These are phyloP conservation scores for Polydrusus tereticollis DNA, from an alignment of 2,888 invertebrate species.

Conservation along the genomic window DNA sequence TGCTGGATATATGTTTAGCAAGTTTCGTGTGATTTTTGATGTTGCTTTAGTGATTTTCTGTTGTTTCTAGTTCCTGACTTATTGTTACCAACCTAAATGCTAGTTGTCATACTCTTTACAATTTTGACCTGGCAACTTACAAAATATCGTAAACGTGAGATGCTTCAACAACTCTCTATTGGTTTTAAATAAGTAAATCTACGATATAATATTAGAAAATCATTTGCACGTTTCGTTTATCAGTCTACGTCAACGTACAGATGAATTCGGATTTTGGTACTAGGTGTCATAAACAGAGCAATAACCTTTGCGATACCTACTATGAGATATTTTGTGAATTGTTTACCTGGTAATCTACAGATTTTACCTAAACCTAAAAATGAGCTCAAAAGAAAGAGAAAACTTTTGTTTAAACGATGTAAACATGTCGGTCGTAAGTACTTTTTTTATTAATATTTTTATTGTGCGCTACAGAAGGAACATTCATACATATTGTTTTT, in stretches of 20 bases:
- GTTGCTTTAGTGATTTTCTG: too few relatives aligned
- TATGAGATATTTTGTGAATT: not conserved
- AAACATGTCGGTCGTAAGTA: conserved; percentile 6
- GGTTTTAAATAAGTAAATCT: too few relatives aligned
- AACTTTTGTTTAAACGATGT: not conserved
- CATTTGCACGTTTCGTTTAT: not conserved
- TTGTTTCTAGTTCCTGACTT: too few relatives aligned
- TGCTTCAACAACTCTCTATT: not conserved
- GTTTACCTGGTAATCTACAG: not conserved
- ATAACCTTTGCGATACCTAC: not conserved
- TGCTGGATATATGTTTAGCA: too few relatives aligned
- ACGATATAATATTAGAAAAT: too few relatives aligned
- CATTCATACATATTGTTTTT: too few relatives aligned
- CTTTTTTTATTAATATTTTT: not conserved
- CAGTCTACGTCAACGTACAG: not conserved
- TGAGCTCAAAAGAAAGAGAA: not conserved
- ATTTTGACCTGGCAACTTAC: too few relatives aligned
- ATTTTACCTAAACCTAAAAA: not conserved
- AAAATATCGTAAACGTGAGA: too few relatives aligned
- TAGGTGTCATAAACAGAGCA: not conserved
- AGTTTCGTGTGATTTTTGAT: too few relatives aligned
- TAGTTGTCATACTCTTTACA: too few relatives aligned
- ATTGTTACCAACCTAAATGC: too few relatives aligned
- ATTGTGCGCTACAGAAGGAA: too few relatives aligned
- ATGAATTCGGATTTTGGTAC: not conserved